A percentile compares a stretch with the other conserved stretches of the same genome.
These are phyloP conservation scores for Mesoclemmys tuberculata DNA, from an alignment of 2,113 vertebrate genomes.

Conservation along the genomic window DNA sequence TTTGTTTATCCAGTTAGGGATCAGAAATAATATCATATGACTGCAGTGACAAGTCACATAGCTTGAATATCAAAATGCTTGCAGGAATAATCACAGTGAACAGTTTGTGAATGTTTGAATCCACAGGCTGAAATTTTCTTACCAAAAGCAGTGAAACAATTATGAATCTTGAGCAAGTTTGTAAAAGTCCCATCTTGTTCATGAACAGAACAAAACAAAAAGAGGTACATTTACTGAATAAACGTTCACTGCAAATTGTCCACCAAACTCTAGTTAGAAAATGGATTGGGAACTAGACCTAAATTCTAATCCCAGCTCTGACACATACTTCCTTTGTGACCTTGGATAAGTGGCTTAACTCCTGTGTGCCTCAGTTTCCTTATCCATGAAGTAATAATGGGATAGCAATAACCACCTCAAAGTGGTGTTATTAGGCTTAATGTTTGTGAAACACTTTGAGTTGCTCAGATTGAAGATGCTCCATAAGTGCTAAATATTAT, in stretches of 20 bases:
- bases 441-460: neutral
- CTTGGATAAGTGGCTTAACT: slow-evolving; percentile 39
- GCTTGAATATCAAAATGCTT: neutral
- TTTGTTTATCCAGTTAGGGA: rapidly evolving
- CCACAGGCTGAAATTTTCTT: neutral
- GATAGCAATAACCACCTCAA: neutral
- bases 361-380: neutral
- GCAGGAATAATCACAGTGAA: neutral
- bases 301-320: slow-evolving; percentile 25
- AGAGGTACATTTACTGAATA: rapidly evolving
- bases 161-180: neutral
- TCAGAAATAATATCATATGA: neutral
- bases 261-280: neutral
- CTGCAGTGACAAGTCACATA: neutral
- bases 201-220: neutral
- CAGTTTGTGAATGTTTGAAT: neutral
- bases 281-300: neutral
- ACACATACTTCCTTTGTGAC: neutral
- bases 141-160: neutral
- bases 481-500: neutral
- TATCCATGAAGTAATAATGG: neutral
- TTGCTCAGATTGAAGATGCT: neutral
- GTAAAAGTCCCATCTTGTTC: neutral
- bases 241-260: neutral
- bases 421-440: slow-evolving; percentile 25